Percentiles rank a stretch among this genome's conserved stretches.
Evolutionary conservation across 2,113 vertebrate genomes (phyloP).

Genomic region (Amia ocellicauda): DNA sequence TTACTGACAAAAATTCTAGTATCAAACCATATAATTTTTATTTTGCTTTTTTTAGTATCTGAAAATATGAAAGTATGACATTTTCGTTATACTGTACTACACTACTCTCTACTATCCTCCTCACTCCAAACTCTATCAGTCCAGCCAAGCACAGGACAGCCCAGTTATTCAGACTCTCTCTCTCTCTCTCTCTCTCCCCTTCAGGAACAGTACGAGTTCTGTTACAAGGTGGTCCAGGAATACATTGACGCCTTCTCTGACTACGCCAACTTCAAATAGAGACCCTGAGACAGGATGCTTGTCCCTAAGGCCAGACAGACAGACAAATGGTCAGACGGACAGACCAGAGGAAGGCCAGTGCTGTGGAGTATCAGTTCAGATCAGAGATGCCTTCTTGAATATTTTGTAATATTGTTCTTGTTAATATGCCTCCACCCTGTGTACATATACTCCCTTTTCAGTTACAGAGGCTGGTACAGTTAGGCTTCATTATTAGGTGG

Average conservation of each 20-base stretch:
- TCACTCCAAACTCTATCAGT: no score
- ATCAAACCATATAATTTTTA: no score
- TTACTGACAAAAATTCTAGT: no score
- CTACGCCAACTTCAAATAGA: conserved; percentile 98
- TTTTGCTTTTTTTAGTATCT: no score
- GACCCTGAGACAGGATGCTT: conserved; percentile 34
- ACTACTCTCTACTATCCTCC: no score
- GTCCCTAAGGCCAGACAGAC: conserved; percentile 9
- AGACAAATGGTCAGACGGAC: conserved; percentile 16
- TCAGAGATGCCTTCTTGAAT: conserved; percentile 92
- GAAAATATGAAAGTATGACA: no score
- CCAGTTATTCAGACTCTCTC: no score
- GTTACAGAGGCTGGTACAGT: conserved; percentile 87
- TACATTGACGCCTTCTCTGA: conserved; percentile 99
- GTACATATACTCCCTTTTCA: conserved; percentile 83
- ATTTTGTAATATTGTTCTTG: conserved; percentile 98
- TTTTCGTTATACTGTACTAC: no score
- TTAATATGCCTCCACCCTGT: conserved; percentile 79
- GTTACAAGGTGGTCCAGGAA: conserved; percentile 99
- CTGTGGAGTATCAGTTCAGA: conserved; percentile 40
- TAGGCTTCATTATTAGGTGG: conserved; percentile 85
- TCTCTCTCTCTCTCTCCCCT: neutral
- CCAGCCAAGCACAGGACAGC: no score
- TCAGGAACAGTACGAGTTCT: conserved; percentile 99
- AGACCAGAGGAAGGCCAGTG: conserved; percentile 32